A percentile compares a stretch with the other conserved stretches of the same genome.
Evolutionary conservation across 2,797 vertebrate genomes (phyloP).

Genomic region (Molossus alvarezi): DNA sequence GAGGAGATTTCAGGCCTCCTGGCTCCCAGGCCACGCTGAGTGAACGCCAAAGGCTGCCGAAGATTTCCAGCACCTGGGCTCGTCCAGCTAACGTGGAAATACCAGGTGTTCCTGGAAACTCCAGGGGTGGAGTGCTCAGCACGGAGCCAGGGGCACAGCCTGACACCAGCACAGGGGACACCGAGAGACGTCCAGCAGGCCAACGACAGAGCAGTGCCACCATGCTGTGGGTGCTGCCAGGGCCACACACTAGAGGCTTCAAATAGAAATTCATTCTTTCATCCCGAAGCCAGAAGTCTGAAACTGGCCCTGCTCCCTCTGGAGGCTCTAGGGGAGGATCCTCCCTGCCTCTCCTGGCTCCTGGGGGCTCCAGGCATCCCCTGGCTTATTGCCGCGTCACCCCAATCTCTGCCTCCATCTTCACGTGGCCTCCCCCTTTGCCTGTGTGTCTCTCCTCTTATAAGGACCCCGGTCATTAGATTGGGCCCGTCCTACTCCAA

Average conservation of each 20-base stretch:
- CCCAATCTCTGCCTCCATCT: neutral
- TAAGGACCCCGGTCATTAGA: accelerated
- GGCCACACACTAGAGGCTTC: neutral
- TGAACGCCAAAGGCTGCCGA: accelerated
- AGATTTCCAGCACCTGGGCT: accelerated
- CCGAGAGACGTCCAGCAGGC: neutral
- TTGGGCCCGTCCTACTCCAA: neutral
- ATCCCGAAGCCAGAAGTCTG: neutral
- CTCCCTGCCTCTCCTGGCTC: neutral
- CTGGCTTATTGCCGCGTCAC: neutral
- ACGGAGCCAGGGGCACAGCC: accelerated
- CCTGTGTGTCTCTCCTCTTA: too few relatives aligned
- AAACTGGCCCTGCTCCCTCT: accelerated
- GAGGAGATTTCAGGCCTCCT: neutral
- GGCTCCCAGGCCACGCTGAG: neutral
- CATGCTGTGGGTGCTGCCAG: accelerated
- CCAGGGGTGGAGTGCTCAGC: neutral
- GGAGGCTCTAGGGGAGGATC: neutral
- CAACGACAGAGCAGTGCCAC: neutral
- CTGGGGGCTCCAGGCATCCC: accelerated
- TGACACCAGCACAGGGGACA: neutral
- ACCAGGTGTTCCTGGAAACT: neutral
- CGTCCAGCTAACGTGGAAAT: accelerated
- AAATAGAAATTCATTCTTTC: neutral
- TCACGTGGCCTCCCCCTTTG: neutral